Evolutionary conservation across 2,888 invertebrate genomes (phyloP).

Genomic region (Oscheius sp.): DNA sequence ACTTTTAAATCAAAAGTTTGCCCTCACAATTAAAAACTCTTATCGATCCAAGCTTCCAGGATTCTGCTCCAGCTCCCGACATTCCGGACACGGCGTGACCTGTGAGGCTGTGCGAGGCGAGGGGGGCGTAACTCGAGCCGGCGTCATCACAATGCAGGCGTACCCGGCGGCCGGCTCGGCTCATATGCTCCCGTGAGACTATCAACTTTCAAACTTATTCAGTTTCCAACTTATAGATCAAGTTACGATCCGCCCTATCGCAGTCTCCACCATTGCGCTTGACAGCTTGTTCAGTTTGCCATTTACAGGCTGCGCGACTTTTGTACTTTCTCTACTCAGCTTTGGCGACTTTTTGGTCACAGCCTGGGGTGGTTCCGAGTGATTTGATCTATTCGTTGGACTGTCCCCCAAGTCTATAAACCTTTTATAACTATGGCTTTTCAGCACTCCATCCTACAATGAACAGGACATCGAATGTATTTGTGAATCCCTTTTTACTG

Average conservation of each 20-base stretch:
- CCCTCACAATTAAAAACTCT: neutral
- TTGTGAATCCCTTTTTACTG: conserved; percentile 59
- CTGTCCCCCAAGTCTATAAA: neutral
- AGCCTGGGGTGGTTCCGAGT: neutral
- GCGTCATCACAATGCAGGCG: conserved; percentile 38
- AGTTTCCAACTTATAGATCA: conserved; percentile 44
- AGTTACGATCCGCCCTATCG: conserved; percentile 43
- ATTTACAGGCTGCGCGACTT: conserved; percentile 7
- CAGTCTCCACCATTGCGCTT: conserved; percentile 32
- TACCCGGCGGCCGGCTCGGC: conserved; percentile 39
- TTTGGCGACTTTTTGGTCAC: neutral
- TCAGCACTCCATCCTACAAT: conserved; percentile 50
- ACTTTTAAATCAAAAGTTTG: neutral
- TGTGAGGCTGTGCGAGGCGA: conserved; percentile 31
- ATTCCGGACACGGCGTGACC: conserved; percentile 31
- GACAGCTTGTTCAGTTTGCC: conserved; percentile 17
- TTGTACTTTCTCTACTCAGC: neutral
- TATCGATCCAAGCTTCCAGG: neutral
- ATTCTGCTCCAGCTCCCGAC: neutral
- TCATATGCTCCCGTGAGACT: conserved; percentile 41
- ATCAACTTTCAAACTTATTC: conserved; percentile 43
- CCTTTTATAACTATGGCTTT: neutral
- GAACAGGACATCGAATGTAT: conserved; percentile 59
- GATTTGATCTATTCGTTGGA: conserved; percentile 25
- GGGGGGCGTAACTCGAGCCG: conserved; percentile 36